These are phyloP conservation scores for Alsophila aescularia DNA, from an alignment of 2,888 invertebrate species.

Conservation along the genomic window DNA sequence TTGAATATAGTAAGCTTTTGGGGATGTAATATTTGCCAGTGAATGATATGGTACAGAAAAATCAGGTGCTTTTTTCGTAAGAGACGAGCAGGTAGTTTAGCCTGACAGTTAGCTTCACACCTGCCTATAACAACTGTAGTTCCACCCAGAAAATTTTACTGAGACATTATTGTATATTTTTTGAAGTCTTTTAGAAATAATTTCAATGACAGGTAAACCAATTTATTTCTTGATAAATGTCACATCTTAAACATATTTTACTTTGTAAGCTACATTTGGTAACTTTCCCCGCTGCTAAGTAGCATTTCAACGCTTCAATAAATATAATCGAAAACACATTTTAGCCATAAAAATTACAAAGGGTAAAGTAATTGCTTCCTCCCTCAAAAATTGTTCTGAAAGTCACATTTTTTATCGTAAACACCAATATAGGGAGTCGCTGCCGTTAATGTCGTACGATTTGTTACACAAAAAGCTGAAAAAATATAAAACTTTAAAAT, in stretches of 20 bases:
- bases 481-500: background rate
- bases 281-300: constrained; percentile 20
- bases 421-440: constrained; percentile 41
- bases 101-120: too few relatives aligned
- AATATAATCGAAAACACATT: constrained; percentile 43
- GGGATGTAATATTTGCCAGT: too few relatives aligned
- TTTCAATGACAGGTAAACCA: background rate
- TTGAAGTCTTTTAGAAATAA: too few relatives aligned
- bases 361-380: constrained; percentile 56
- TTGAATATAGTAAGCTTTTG: too few relatives aligned
- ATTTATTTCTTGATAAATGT: constrained; percentile 7
- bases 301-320: constrained; percentile 35
- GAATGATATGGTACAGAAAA: too few relatives aligned
- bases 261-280: constrained; percentile 5
- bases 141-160: too few relatives aligned
- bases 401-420: constrained; percentile 63
- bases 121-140: too few relatives aligned
- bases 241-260: background rate
- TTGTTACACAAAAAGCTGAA: constrained; percentile 18
- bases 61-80: too few relatives aligned
- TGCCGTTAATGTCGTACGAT: constrained; percentile 34
- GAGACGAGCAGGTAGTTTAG: too few relatives aligned
- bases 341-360: constrained; percentile 50
- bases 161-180: too few relatives aligned
- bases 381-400: constrained; percentile 57